Conservation (phyloP, 2,797 vertebrate genomes). For the Onychomys leucogaster region DNA sequence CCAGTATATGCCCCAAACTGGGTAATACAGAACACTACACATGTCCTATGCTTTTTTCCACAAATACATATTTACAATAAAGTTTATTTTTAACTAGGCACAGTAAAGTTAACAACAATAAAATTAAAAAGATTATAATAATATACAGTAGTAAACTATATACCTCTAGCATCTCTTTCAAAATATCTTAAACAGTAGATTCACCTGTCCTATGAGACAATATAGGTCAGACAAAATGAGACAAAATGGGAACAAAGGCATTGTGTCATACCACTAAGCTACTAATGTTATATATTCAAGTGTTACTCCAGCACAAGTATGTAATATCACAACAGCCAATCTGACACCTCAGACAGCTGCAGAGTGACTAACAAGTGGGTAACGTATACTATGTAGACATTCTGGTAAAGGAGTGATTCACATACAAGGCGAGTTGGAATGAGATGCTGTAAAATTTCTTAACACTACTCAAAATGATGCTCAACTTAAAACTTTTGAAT, state of each 20-base stretch:
- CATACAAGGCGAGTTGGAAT: background rate
- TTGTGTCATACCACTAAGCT: background rate
- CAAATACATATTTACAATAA: background rate
- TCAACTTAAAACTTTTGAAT: background rate
- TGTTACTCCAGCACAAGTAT: background rate
- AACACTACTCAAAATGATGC: background rate
- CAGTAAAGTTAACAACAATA: background rate
- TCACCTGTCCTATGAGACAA: background rate
- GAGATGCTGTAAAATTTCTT: background rate
- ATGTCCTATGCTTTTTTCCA: background rate
- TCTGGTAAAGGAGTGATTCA: background rate
- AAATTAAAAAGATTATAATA: background rate
- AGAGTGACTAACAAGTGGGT: background rate
- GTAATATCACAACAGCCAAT: background rate
- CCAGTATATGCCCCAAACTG: background rate
- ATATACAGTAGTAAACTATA: background rate
- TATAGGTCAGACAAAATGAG: background rate
- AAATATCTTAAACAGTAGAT: background rate
- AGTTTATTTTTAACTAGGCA: background rate
- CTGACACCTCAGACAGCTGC: background rate
- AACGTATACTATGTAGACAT: background rate
- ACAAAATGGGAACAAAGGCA: background rate
- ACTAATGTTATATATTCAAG: background rate
- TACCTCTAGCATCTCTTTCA: background rate
- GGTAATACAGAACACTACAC: background rate